Evolutionary conservation across 2,113 vertebrate genomes (phyloP).

Genomic region (Aix galericulata): DNA sequence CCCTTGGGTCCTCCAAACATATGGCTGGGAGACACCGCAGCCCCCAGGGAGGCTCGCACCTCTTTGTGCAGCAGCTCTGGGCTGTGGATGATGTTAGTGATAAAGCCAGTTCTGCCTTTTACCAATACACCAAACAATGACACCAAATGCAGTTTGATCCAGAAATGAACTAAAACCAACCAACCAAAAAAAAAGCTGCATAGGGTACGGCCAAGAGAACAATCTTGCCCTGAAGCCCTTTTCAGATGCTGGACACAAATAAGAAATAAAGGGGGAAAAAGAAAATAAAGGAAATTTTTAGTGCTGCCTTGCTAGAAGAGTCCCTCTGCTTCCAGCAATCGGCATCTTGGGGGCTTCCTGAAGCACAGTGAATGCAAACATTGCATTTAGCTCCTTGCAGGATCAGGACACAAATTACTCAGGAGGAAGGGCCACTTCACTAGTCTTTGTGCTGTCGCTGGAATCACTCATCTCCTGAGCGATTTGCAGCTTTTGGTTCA

Average conservation of each 20-base stretch:
- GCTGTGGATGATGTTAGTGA: neutral
- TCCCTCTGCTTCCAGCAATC: neutral
- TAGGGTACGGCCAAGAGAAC: neutral
- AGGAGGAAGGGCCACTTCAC: neutral
- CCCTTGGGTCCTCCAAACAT: accelerated
- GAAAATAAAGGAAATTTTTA: neutral
- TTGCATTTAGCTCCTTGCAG: neutral
- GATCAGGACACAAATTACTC: neutral
- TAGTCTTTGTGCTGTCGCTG: neutral
- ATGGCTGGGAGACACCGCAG: neutral
- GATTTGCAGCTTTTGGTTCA: neutral
- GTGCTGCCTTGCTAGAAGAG: neutral
- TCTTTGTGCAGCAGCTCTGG: neutral
- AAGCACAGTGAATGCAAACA: neutral
- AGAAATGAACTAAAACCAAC: neutral
- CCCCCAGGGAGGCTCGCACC: neutral
- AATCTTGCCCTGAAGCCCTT: neutral
- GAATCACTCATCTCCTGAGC: neutral
- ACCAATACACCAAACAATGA: neutral
- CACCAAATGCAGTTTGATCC: neutral
- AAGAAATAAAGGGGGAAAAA: neutral
- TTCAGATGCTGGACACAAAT: neutral
- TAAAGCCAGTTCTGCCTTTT: neutral
- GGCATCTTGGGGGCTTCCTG: neutral
- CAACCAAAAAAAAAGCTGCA: neutral